These are phyloP conservation scores for Coracopsis vasa DNA, from an alignment of 2,113 vertebrate genomes.

Conservation along the genomic window DNA sequence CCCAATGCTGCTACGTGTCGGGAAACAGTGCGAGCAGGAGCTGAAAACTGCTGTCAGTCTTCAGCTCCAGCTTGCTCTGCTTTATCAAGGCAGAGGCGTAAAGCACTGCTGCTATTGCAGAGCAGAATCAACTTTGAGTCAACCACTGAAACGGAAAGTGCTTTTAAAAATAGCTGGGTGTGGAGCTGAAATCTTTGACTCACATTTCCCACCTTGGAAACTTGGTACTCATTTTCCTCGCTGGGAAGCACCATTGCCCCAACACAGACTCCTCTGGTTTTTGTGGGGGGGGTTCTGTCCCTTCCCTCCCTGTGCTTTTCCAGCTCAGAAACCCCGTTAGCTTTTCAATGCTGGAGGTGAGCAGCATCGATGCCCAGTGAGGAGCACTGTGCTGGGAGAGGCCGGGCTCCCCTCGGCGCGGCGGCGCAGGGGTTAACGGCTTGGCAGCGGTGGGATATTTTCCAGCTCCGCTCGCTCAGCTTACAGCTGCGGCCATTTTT, in stretches of 20 bases:
- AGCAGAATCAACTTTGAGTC: neutral
- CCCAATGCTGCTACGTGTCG: neutral
- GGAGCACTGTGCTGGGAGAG: neutral
- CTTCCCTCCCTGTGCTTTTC: neutral
- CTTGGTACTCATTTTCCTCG: neutral
- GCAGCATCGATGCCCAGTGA: neutral
- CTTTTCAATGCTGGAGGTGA: neutral
- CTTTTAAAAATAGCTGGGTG: constrained; percentile 60
- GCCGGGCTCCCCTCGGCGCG: neutral
- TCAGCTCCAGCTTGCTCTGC: neutral
- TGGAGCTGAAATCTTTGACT: constrained; percentile 57
- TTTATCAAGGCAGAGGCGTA: neutral
- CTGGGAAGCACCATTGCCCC: neutral
- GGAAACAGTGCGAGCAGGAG: neutral
- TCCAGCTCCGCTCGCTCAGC: constrained; percentile 45
- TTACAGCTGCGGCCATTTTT: constrained; percentile 52
- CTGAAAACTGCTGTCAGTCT: neutral
- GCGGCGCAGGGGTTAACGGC: constrained; percentile 45
- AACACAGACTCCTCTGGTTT: neutral
- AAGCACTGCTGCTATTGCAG: neutral
- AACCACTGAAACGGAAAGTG: constrained; percentile 33
- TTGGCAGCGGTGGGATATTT: constrained; percentile 53
- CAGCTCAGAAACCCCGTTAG: rapidly evolving
- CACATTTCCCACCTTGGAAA: constrained; percentile 65
- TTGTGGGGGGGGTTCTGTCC: neutral